Evolutionary conservation across 1,140 invertebrate species (phyloP).

Genomic region (Caerostris darwini): DNA sequence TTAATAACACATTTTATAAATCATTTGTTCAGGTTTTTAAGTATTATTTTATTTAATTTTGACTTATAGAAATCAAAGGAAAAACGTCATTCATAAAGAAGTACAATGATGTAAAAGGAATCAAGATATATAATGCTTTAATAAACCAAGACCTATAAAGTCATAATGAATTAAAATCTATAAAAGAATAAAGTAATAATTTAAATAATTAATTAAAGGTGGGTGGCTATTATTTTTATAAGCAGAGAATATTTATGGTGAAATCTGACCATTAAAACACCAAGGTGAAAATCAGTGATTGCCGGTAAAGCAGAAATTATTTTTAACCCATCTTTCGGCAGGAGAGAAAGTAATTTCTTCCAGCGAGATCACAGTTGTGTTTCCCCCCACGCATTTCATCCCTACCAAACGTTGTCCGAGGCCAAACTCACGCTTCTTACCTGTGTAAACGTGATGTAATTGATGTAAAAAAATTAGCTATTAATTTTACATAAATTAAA

Average conservation of each 20-base stretch:
- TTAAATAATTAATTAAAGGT: background rate
- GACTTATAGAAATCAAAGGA: too few relatives aligned
- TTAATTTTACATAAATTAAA: background rate
- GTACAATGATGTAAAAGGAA: too few relatives aligned
- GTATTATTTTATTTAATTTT: too few relatives aligned
- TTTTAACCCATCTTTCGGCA: background rate
- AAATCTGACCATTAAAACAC: conserved; percentile 21
- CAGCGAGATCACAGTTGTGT: conserved; percentile 8
- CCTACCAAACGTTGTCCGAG: conserved; percentile 15
- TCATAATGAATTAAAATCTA: too few relatives aligned
- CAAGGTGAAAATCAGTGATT: conserved; percentile 16
- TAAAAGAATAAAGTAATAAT: background rate
- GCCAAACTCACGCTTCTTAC: too few relatives aligned
- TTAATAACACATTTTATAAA: too few relatives aligned
- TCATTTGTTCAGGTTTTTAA: too few relatives aligned
- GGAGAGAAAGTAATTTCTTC: conserved; percentile 11
- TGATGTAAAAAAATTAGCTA: too few relatives aligned
- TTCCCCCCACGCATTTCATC: background rate
- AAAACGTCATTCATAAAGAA: too few relatives aligned
- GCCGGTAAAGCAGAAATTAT: background rate
- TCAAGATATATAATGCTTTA: too few relatives aligned
- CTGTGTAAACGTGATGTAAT: too few relatives aligned
- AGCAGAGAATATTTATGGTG: background rate
- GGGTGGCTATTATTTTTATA: background rate
- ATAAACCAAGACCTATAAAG: too few relatives aligned